Base-by-base conservation (phyloP, 2,113 vertebrate species). In the Candoia aspera region DNA sequence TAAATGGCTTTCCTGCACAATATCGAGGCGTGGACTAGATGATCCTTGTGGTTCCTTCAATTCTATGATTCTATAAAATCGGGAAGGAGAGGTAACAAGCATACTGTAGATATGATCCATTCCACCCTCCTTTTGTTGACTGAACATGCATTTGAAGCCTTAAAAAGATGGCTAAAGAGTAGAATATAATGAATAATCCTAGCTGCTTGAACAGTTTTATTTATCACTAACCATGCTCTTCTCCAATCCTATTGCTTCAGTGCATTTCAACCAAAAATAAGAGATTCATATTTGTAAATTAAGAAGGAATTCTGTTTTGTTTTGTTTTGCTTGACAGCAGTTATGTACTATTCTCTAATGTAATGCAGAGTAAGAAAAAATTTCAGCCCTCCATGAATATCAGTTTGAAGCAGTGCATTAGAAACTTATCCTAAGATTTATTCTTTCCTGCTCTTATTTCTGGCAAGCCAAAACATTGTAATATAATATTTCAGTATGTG, bases 371-470 rank as follows among this genome's bases (percentile, higher is more conserved):
- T 60, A 26, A 29, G 42, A 19, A 11, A 85, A 54, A 13, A 49
- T 17, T 53, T 13, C 57, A 62, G 26, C 21, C 49, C 49, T 91
- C 46, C 13, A 24, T 37, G 8, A 58, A 86, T 85, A 86, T 91
- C 83, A 86, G 59, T 68, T 91, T n/a, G n/a, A 86, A 64, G n/a
- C 64, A 33, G 49, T 55, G 15, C 26, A 21, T 49, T 88, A 87
- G 13, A 21, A 6, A 59, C 0, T 10, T 87, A 90, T 87, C 1
- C 87, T 89, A 57, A 4, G 0, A 60, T n/a, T 90, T 91, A 79
- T 55, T 79, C 15, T 94, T 89, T 92, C 84, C 87, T n/a, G 90
- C 64, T 73, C 29, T 8, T 91, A 92, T 59, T 90, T 90, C 90
- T 89, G 64, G 68, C 42, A 94, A 92, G 49, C 12, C 79, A 64